phyloP scores from a whole-genome alignment of 2,888 invertebrate species.

The Serripes groenlandicus region DNA sequence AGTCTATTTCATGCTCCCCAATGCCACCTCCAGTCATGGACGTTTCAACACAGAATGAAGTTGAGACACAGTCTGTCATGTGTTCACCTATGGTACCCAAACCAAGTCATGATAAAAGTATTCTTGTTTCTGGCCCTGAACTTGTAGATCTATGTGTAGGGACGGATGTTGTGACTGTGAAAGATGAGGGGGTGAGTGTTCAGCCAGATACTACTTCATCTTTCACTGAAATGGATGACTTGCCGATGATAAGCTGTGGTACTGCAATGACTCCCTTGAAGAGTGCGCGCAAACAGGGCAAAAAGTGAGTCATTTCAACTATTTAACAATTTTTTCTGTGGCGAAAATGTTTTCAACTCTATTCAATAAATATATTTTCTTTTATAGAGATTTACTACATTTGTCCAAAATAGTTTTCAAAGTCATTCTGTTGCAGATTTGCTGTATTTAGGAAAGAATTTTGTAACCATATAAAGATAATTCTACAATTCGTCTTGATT shows the following conservation, averaged over 20 bases:
- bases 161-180: constrained; percentile 18
- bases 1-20: constrained; percentile 49
- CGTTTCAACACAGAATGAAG: constrained; percentile 42
- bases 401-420: too few species aligned
- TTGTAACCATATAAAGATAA: too few species aligned
- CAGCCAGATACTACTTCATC: constrained; percentile 46
- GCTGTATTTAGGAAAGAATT: too few species aligned
- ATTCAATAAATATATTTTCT: too few species aligned
- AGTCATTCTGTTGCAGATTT: too few species aligned
- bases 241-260: constrained; percentile 46
- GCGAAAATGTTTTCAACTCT: too few species aligned
- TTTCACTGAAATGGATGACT: constrained; percentile 70
- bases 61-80: constrained; percentile 27
- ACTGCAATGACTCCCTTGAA: constrained; percentile 78
- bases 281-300: constrained; percentile 66
- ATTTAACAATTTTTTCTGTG: too few species aligned
- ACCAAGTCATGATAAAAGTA: constrained; percentile 47
- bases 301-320: too few species aligned
- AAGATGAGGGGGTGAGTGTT: constrained; percentile 46
- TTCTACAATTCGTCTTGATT: too few species aligned
- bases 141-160: constrained; percentile 26
- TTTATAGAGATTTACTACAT: too few species aligned
- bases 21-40: constrained; percentile 17
- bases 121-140: constrained; percentile 46
- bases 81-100: constrained; percentile 55